Percentiles rank a stretch among this genome's conserved stretches.
phyloP scores from a whole-genome alignment of 2,888 invertebrate species.

The Andrena bucephala region DNA sequence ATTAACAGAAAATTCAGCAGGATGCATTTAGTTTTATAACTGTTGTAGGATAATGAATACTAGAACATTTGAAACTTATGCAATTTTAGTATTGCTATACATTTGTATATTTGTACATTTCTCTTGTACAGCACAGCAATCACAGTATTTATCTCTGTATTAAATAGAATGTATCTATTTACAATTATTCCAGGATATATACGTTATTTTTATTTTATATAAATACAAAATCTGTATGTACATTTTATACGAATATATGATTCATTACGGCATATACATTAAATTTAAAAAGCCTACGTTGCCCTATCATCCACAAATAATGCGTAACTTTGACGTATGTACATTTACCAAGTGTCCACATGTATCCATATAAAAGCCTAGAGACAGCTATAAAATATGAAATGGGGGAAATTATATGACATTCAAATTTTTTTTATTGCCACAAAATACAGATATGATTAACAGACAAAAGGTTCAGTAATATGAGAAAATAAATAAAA shows the following conservation, averaged over 20 bases:
- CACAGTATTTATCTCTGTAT: slow-evolving; percentile 42
- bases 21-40: slow-evolving; percentile 37
- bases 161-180: slow-evolving; percentile 54
- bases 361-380: slow-evolving; percentile 13
- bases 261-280: slow-evolving; percentile 58
- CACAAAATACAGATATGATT: slow-evolving; percentile 57
- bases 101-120: slow-evolving; percentile 60
- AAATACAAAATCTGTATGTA: slow-evolving; percentile 55
- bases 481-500: slow-evolving; percentile 52
- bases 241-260: slow-evolving; percentile 58
- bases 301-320: slow-evolving; percentile 28
- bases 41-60: slow-evolving; percentile 33
- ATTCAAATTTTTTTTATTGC: slow-evolving; percentile 74
- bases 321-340: slow-evolving; percentile 36
- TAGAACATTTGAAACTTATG: slow-evolving; percentile 36
- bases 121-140: slow-evolving; percentile 58
- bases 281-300: slow-evolving; percentile 29
- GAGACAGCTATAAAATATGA: slow-evolving; percentile 34
- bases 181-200: slow-evolving; percentile 45
- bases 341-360: slow-evolving; percentile 19
- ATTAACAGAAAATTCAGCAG: slow-evolving; percentile 7
- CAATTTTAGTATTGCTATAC: slow-evolving; percentile 42
- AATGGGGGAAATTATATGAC: slow-evolving; percentile 49
- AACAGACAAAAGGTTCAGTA: slow-evolving; percentile 60
- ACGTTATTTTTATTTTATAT: slow-evolving; percentile 65